Conservation (phyloP, 2,113 vertebrate species). For the Agapornis roseicollis region DNA sequence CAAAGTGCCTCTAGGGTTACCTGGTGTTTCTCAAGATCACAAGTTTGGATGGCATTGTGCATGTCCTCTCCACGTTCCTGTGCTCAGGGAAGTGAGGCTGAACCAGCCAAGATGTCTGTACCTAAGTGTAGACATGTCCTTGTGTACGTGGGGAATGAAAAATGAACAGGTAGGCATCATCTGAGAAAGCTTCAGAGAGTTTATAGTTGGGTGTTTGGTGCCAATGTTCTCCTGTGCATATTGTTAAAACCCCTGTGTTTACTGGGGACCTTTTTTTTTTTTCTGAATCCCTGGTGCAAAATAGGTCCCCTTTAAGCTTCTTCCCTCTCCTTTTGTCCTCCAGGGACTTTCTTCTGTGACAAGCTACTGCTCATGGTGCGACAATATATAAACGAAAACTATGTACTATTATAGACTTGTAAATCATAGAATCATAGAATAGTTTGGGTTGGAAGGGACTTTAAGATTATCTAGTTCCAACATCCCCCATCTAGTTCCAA, state of each 20-base stretch:
- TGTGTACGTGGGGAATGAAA: background rate
- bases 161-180: background rate
- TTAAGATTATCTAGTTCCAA: background rate
- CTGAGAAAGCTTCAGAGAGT: background rate
- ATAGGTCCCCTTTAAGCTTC: background rate
- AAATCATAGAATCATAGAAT: background rate
- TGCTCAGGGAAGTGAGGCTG: background rate
- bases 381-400: background rate
- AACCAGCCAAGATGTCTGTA: background rate
- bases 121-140: background rate
- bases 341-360: background rate
- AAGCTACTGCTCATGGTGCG: background rate
- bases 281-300: background rate
- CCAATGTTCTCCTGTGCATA: background rate
- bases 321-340: background rate
- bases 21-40: background rate
- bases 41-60: background rate
- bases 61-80: background rate
- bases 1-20: background rate
- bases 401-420: background rate
- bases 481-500: background rate
- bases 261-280: background rate
- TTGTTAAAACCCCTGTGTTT: fast-evolving
- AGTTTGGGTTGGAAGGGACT: background rate
- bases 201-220: background rate